Base-by-base conservation (phyloP, 2,888 invertebrate species). In the Drosophila parthenogenetica region DNA sequence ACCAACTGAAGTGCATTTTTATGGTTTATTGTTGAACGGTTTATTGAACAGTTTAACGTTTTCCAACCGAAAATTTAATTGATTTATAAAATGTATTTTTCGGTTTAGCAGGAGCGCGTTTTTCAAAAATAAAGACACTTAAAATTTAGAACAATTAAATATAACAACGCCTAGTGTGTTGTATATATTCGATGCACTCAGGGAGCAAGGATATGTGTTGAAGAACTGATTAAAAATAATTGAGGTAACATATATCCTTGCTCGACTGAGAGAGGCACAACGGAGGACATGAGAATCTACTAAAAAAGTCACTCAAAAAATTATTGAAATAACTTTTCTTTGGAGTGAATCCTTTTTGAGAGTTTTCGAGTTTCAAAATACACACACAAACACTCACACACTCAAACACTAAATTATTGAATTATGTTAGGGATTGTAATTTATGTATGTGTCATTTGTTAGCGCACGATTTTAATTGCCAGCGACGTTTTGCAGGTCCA, bases 1-100 rank as follows among this genome's bases (percentile, higher is more conserved):
- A 76, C 92, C 92, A 92, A 90, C 90, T 90, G 90, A 91, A 91
- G 88, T 91, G 90, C 91, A 92, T 91, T 89, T 88, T 88, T 73
- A 62, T 40, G 45, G 49, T 57, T 49, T 79, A 62, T 69, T 42
- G 75, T 45, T 73, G 59, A 53, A 37, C n/a, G n/a, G n/a, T 66
- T 73, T 42, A 14, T 48, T 17, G 29, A 29, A 19, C 58, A 39
- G 62, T 71, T 64, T 14, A 35, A 16, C 4, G n/a, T 43, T 43
- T 46, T 2, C 14, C 11, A 7, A 22, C 51, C 35, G 46, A 39
- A 49, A 22, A 22, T 22, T 22, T 55, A 48, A 51, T 73, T 65
- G 57, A 51, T 66, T 57, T 39, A 39, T 40, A 46, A 3, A 3
- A 25, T 14, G 7, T 37, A 37, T 37, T 37, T 37, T 37, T 37